A percentile compares a stretch with the other conserved stretches of the same genome.
Evolutionary conservation across 2,113 vertebrate genomes (phyloP).

Genomic region (Pungitius pungitius): DNA sequence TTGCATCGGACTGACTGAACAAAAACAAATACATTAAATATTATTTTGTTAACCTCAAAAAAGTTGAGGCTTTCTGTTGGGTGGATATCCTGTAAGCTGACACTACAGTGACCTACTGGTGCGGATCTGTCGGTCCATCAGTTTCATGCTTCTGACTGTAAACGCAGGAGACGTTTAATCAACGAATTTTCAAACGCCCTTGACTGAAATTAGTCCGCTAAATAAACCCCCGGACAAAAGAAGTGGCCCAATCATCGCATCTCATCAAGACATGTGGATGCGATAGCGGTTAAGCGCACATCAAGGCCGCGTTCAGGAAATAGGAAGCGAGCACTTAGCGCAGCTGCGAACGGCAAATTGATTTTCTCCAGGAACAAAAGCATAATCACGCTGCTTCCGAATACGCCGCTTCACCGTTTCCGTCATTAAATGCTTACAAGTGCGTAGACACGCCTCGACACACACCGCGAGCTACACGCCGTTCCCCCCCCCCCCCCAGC

Average conservation of each 20-base stretch:
- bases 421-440: conserved; percentile 51
- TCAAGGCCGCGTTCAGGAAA: conserved; percentile 60
- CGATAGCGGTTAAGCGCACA: conserved; percentile 51
- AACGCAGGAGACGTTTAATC: conserved; percentile 56
- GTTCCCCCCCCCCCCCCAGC: conserved; percentile 25
- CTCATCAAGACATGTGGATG: conserved; percentile 39
- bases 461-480: conserved; percentile 21
- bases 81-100: not conserved
- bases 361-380: conserved; percentile 59
- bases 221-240: conserved; percentile 45
- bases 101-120: not conserved
- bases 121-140: not conserved
- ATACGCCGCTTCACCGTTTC: conserved; percentile 37
- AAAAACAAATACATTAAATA: not conserved
- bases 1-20: not conserved
- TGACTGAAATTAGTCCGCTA: conserved; percentile 55
- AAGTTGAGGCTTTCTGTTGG: not conserved
- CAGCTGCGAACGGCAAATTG: conserved; percentile 43
- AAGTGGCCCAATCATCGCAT: conserved; percentile 51
- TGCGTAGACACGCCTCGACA: conserved; percentile 17
- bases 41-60: not conserved
- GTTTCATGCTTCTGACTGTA: conserved; percentile 24
- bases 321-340: conserved; percentile 56
- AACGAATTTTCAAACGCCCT: conserved; percentile 28
- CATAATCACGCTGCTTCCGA: conserved; percentile 39